Evolutionary conservation across 2,113 vertebrate genomes (phyloP).

Genomic region (Lasiurus cinereus): DNA sequence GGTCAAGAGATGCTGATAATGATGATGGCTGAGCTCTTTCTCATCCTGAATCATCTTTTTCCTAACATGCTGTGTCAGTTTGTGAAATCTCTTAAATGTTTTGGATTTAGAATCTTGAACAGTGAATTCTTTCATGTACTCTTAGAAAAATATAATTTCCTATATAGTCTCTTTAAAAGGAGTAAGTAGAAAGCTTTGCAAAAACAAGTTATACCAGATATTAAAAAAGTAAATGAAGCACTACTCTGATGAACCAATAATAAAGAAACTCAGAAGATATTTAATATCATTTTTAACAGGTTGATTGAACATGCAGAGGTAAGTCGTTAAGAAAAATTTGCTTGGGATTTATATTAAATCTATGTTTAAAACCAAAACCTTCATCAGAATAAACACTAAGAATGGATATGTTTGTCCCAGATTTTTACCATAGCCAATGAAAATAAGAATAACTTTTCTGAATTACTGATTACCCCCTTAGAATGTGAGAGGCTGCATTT

Average conservation of each 20-base stretch:
- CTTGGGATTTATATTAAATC: conserved; percentile 48
- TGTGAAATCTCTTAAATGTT: conserved; percentile 30
- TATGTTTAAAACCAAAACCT: conserved; percentile 43
- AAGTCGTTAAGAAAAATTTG: conserved; percentile 21
- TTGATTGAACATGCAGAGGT: neutral
- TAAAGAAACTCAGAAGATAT: neutral
- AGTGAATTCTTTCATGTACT: conserved; percentile 24
- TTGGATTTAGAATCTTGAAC: conserved; percentile 45
- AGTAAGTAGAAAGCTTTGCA: conserved; percentile 42
- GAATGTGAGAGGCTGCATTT: neutral
- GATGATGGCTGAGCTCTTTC: neutral
- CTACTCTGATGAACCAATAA: conserved; percentile 44
- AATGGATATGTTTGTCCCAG: neutral
- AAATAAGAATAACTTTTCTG: conserved; percentile 56
- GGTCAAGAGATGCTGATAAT: neutral
- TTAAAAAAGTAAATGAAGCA: neutral
- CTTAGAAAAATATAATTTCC: conserved; percentile 51
- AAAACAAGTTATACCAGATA: conserved; percentile 37
- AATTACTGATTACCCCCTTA: conserved; percentile 33
- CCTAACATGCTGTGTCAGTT: neutral
- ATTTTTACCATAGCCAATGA: conserved; percentile 26
- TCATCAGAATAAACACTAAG: neutral
- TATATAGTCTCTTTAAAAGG: conserved; percentile 52
- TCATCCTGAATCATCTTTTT: neutral
- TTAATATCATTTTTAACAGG: conserved; percentile 40